Base-by-base conservation (phyloP, 2,888 invertebrate genomes). In the Phengaris arion region DNA sequence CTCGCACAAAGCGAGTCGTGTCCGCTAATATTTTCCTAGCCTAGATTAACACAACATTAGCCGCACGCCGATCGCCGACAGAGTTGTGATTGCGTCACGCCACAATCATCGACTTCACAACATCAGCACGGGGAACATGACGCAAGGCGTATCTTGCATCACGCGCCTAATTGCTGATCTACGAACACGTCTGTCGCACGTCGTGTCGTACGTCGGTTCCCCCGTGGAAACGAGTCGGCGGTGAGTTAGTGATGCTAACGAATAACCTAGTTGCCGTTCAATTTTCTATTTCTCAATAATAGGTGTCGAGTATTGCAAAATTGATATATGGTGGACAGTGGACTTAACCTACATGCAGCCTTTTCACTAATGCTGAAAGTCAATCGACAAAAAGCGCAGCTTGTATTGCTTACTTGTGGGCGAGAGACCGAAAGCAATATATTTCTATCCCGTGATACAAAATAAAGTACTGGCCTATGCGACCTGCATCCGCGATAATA, bases 21-120 rank as follows among this genome's bases (percentile, higher is more conserved):
- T 64, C 64, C 35, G 22, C 22, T 72, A 72, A 72, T 72, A 72
- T 54, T 72, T 72, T 72, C 72, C 54, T 72, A 72, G 72, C 54
- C 7, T 72, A 72, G 72, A 72, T 69, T 15, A 69, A 72, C 70
- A 15, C n/a, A n/a, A n/a, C n/a, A n/a, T n/a, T 54, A 52, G 52
- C 70, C 69, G 69, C 35, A 69, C 48, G 48, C n/a, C 70, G 15
- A 52, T 52, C 72, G 72, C 48, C 70, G 48, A 70, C 15, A 52
- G 48, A 54, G 72, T 35, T 13, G 72, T 9, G 54, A 48, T 72
- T 72, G 54, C 72, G 54, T 72, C 72, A 72, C 35, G 51, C 10
- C 48, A 51, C 70, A 46, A 48, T 48, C 51, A 13, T n/a, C 15
- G 70, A 51, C 70, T 70, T 70, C 48, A 45, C 48, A 51, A 15